Percentiles rank a stretch among this genome's conserved stretches.
These are phyloP conservation scores for Sinopyrophorus schimmeli DNA, from an alignment of 2,888 invertebrate genomes.

Conservation along the genomic window DNA sequence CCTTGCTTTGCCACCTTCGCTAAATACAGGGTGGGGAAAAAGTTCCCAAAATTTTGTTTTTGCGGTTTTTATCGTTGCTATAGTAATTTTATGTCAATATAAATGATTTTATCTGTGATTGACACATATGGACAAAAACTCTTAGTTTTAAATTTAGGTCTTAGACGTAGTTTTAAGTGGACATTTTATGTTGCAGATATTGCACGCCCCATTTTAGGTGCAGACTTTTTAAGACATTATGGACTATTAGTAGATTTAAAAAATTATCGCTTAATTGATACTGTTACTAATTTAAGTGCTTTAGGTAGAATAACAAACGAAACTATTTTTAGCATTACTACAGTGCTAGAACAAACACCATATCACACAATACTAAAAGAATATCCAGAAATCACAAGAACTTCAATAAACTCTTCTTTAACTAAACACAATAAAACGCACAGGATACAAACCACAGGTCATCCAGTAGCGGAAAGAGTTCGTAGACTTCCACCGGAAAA, in stretches of 20 bases:
- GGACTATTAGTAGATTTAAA: slow-evolving; percentile 1
- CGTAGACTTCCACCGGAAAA: background rate
- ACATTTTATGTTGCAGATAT: background rate
- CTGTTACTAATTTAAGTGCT: too few species aligned
- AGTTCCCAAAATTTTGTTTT: too few species aligned
- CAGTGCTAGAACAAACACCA: too few species aligned
- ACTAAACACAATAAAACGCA: background rate
- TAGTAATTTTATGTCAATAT: too few species aligned
- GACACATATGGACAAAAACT: background rate
- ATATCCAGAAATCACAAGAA: too few species aligned
- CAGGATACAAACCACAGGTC: background rate
- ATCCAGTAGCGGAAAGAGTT: background rate
- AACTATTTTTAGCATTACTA: background rate
- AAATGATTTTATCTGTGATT: too few species aligned
- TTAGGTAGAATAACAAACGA: too few species aligned
- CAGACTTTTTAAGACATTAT: slow-evolving; percentile 1
- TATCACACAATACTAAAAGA: too few species aligned
- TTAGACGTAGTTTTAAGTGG: background rate
- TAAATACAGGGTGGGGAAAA: too few species aligned
- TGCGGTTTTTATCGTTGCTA: too few species aligned
- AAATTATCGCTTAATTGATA: slow-evolving; percentile 1
- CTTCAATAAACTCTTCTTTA: background rate
- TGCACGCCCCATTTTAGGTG: background rate
- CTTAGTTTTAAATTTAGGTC: background rate
- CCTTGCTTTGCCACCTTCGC: too few species aligned